Evolutionary conservation across 2,888 invertebrate species (phyloP).

Genomic region (Sinopyrophorus schimmeli): DNA sequence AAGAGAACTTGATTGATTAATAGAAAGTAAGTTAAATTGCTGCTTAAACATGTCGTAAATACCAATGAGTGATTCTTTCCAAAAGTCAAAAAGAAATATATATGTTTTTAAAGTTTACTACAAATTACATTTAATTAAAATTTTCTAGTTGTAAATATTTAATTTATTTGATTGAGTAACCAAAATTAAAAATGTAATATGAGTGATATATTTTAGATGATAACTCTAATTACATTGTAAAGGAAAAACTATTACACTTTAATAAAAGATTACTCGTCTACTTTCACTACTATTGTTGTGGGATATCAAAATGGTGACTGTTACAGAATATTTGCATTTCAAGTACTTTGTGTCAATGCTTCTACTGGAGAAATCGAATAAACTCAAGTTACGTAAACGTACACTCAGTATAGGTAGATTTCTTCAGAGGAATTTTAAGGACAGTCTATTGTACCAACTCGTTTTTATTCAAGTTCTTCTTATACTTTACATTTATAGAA

Average conservation of each 20-base stretch:
- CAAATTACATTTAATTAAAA: too few relatives aligned
- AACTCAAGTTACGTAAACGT: constrained; percentile 18
- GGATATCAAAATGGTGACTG: constrained; percentile 18
- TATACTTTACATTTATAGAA: too few relatives aligned
- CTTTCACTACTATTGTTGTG: constrained; percentile 26
- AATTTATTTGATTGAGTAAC: too few relatives aligned
- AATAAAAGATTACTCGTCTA: constrained; percentile 11
- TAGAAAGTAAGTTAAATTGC: too few relatives aligned
- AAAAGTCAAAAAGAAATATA: too few relatives aligned
- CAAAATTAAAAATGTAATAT: too few relatives aligned
- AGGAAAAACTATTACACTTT: constrained; percentile 16
- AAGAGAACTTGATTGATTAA: too few relatives aligned
- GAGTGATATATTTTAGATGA: constrained; percentile 9
- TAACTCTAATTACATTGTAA: constrained; percentile 11
- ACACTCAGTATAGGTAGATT: constrained; percentile 3
- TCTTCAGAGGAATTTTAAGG: constrained; percentile 9
- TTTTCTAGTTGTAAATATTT: too few relatives aligned
- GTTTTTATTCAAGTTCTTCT: too few relatives aligned
- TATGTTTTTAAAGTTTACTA: too few relatives aligned
- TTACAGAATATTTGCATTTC: constrained; percentile 27
- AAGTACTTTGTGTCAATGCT: constrained; percentile 17
- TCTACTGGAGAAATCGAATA: constrained; percentile 23
- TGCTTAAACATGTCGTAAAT: too few relatives aligned
- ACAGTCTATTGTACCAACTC: background rate
- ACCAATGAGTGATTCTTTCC: too few relatives aligned